A percentile compares a stretch with the other conserved stretches of the same genome.
Conservation (phyloP, 2,113 vertebrate genomes). For the Atrichornis clamosus region DNA sequence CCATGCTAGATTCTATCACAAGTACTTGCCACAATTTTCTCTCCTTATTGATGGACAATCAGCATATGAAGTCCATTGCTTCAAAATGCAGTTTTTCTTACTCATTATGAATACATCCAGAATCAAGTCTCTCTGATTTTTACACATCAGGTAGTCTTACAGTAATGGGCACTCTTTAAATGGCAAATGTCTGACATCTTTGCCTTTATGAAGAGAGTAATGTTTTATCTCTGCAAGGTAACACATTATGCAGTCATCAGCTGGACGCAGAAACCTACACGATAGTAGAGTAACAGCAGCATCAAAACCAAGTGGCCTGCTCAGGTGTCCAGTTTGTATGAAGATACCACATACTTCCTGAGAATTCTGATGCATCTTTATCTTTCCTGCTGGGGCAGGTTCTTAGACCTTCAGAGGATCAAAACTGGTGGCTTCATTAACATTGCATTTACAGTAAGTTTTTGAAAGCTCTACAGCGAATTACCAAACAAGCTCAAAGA, state of each 20-base stretch:
- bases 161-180: neutral
- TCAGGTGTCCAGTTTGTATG: neutral
- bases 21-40: neutral
- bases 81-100: neutral
- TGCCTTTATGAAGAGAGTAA: neutral
- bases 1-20: neutral
- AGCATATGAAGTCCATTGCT: neutral
- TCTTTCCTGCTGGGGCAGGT: neutral
- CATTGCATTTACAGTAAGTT: neutral
- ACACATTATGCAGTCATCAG: neutral
- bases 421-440: neutral
- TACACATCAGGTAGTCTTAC: neutral
- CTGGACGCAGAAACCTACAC: neutral
- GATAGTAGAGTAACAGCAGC: neutral
- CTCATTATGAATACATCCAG: neutral
- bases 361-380: neutral
- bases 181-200: neutral
- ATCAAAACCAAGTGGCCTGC: neutral
- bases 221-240: neutral
- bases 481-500: neutral
- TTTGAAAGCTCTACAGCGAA: neutral
- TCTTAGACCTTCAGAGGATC: neutral
- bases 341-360: neutral
- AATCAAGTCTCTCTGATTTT: neutral
- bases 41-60: neutral